Base-by-base conservation (phyloP, 2,797 vertebrate genomes). In the Borostomias antarcticus region DNA sequence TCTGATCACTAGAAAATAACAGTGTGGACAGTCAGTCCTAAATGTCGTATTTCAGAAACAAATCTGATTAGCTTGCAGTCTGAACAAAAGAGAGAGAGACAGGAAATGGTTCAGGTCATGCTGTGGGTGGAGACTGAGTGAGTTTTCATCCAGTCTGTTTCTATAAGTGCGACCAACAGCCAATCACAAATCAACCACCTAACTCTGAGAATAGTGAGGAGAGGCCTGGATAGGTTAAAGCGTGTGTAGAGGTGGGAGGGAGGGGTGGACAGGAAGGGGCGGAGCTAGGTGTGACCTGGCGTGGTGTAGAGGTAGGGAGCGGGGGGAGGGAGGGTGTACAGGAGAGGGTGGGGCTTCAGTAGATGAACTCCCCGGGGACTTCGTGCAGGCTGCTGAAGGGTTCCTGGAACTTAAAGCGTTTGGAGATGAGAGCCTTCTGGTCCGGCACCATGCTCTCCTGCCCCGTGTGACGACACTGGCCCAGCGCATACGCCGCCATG, bases 401-500 rank as follows among this genome's bases (percentile, higher is more conserved):
- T 78, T 96, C 94, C 85, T 97, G 94, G 69, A 96, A 96, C 84
- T 94, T 95, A 88, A 98, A 97, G 82, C 94, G 88, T 67, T 96
- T 96, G 73, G 95, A 95, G 83, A 95, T 91, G 68, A n/a, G n/a
- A n/a, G 92, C 93, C 89, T 96, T 96, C 81, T 95, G 92, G 72
- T 95, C 93, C 1, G 90, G 81, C 17, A 73, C 91, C 80, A 90
- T 87, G 58, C 85, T 93, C 77, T 93, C 94, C 69, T 92, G 92
- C 76, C 95, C 94, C 3, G 94, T 93, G 89, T 96, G 95, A 75
- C 94, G 93, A 80, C 94, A 96, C 77, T 96, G 95, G 79, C 94
- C 95, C 83, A 97, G 76, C 0, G 94, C 95, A 75, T 95, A 97
- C 0, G 96, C 93, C 30, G 95, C 92, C 88, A 96, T 90, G 10